phyloP scores from a whole-genome alignment of 2,113 vertebrate genomes.

The Antechinus stuartii region DNA sequence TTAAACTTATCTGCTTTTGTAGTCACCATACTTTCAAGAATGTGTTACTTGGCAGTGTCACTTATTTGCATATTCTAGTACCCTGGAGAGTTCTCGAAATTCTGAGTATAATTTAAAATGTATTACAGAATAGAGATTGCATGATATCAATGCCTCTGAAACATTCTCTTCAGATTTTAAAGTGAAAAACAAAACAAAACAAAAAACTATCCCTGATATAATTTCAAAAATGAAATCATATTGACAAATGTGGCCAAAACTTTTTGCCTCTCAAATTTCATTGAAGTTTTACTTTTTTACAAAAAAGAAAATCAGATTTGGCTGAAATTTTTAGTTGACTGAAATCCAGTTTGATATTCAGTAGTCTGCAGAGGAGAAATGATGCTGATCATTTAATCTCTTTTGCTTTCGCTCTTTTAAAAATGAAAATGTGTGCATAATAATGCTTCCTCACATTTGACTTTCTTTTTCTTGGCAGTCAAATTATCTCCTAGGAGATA shows the following conservation, averaged over 20 bases:
- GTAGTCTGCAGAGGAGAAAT: slow-evolving; percentile 30
- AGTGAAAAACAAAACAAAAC: slow-evolving; percentile 33
- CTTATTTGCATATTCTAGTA: slow-evolving; percentile 68
- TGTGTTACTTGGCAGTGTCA: slow-evolving; percentile 47
- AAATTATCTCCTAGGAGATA: slow-evolving; percentile 35
- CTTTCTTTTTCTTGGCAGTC: slow-evolving; percentile 50
- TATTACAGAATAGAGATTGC: slow-evolving; percentile 62
- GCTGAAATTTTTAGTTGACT: slow-evolving; percentile 43
- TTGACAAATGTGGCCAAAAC: no score
- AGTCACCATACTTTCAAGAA: slow-evolving; percentile 55
- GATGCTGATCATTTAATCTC: slow-evolving; percentile 37
- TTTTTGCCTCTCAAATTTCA: slow-evolving; percentile 46
- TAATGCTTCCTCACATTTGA: slow-evolving; percentile 51
- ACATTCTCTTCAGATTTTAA: slow-evolving; percentile 55
- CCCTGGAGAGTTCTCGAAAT: slow-evolving; percentile 52
- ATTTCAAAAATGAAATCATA: slow-evolving; percentile 48
- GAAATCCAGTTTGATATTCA: slow-evolving; percentile 14
- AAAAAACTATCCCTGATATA: slow-evolving; percentile 52
- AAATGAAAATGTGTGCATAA: slow-evolving; percentile 28
- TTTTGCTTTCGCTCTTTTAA: slow-evolving; percentile 26
- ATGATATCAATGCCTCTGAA: slow-evolving; percentile 62
- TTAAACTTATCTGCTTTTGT: slow-evolving; percentile 60
- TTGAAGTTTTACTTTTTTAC: slow-evolving; percentile 59
- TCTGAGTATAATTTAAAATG: slow-evolving; percentile 69
- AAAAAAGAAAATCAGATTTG: slow-evolving; percentile 45